phyloP scores from a whole-genome alignment of 2,888 invertebrate genomes.

The Syrista parreyssii region DNA sequence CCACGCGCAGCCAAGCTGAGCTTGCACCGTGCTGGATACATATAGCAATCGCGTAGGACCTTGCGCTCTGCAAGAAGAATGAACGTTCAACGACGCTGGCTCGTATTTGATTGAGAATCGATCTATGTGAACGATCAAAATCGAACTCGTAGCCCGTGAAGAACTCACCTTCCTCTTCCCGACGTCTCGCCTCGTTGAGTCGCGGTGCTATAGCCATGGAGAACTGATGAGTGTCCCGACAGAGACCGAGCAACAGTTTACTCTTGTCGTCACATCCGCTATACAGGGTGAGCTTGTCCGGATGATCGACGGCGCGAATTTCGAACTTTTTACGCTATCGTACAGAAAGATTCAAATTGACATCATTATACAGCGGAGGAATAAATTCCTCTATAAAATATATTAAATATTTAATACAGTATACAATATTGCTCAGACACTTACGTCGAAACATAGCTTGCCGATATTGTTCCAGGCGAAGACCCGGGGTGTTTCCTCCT shows the following conservation, averaged over 20 bases:
- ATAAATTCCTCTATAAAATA: background rate
- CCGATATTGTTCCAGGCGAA: conserved; percentile 97
- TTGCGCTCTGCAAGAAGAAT: conserved; percentile 69
- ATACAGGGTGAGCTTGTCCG: conserved; percentile 87
- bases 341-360: too few relatives aligned
- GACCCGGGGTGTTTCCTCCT: conserved; percentile 70
- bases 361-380: too few relatives aligned
- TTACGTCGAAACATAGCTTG: conserved; percentile 91
- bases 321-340: conserved; percentile 92
- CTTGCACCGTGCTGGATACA: conserved; percentile 73
- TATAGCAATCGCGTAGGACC: conserved; percentile 77
- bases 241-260: conserved; percentile 87
- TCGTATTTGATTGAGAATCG: conserved; percentile 1
- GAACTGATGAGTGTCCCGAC: conserved; percentile 94
- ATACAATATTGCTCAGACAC: conserved; percentile 33
- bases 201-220: conserved; percentile 92
- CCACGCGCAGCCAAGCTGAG: conserved; percentile 73
- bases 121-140: conserved; percentile 13
- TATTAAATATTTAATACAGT: background rate
- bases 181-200: conserved; percentile 82
- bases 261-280: conserved; percentile 95
- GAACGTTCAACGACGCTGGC: background rate
- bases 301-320: conserved; percentile 86
- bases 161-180: conserved; percentile 80
- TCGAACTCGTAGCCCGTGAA: conserved; percentile 11